A percentile compares a stretch with the other conserved stretches of the same genome.
Evolutionary conservation across 2,113 vertebrate species (phyloP).

Genomic region (Zosterops lateralis): DNA sequence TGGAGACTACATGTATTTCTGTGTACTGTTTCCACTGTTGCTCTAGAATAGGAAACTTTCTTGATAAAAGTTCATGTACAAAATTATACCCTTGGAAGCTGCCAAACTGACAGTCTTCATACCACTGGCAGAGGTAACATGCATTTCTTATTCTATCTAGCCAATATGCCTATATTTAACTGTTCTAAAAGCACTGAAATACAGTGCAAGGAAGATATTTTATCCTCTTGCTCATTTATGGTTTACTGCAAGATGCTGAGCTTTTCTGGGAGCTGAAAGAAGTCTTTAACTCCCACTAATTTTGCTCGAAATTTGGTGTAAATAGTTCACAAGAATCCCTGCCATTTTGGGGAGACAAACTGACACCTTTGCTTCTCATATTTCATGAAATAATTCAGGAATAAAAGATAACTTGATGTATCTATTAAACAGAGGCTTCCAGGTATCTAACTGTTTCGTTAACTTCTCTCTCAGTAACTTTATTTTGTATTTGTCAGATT

Average conservation of each 20-base stretch:
- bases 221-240: slow-evolving; percentile 43
- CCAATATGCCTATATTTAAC: slow-evolving; percentile 29
- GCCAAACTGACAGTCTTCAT: slow-evolving; percentile 34
- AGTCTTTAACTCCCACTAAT: slow-evolving; percentile 11
- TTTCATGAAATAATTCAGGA: neutral
- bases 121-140: slow-evolving; percentile 31
- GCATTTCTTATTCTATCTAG: neutral
- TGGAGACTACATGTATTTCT: neutral
- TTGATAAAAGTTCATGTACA: slow-evolving; percentile 14
- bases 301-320: neutral
- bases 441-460: neutral
- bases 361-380: neutral
- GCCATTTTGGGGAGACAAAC: neutral
- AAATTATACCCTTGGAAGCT: slow-evolving; percentile 22
- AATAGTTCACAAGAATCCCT: slow-evolving; percentile 1
- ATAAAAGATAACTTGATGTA: neutral
- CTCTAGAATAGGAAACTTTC: slow-evolving; percentile 29
- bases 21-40: slow-evolving; percentile 5
- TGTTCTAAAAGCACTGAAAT: neutral
- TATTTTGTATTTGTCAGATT: neutral
- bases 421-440: neutral
- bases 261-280: neutral
- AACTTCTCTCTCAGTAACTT: neutral
- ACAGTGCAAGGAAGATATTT: slow-evolving; percentile 7
- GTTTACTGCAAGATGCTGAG: slow-evolving; percentile 34